phyloP scores from a whole-genome alignment of 2,113 vertebrate genomes.

The Equus quagga region DNA sequence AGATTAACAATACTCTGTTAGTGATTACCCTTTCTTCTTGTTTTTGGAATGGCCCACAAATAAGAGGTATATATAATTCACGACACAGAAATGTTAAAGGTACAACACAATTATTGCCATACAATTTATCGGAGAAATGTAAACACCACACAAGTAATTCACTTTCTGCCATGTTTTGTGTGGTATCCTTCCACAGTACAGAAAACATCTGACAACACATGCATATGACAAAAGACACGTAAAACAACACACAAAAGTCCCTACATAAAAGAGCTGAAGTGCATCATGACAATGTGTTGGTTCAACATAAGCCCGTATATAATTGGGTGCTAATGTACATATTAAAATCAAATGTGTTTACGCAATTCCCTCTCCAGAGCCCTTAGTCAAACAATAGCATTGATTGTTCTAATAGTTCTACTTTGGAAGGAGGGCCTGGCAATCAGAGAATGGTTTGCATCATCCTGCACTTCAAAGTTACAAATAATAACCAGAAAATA shows the following conservation, averaged over 20 bases:
- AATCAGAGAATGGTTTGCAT: background rate
- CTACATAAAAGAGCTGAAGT: background rate
- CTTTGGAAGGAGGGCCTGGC: background rate
- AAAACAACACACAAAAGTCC: background rate
- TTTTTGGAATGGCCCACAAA: conserved; percentile 53
- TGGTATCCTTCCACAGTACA: background rate
- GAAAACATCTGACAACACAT: background rate
- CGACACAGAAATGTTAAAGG: conserved; percentile 56
- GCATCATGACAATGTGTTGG: background rate
- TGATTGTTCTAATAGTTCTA: background rate
- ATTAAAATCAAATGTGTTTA: background rate
- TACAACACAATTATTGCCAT: conserved; percentile 13
- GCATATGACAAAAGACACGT: background rate
- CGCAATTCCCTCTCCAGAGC: background rate
- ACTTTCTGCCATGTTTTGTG: background rate
- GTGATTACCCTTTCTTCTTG: background rate
- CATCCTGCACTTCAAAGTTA: background rate
- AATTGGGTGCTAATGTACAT: background rate
- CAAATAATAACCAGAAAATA: background rate
- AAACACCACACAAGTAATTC: conserved; percentile 23
- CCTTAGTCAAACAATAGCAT: background rate
- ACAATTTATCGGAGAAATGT: background rate
- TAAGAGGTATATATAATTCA: conserved; percentile 47
- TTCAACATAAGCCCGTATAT: background rate
- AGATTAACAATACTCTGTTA: conserved; percentile 36